phyloP scores from a whole-genome alignment of 2,113 vertebrate species.

The Gymnorhina tibicen region DNA sequence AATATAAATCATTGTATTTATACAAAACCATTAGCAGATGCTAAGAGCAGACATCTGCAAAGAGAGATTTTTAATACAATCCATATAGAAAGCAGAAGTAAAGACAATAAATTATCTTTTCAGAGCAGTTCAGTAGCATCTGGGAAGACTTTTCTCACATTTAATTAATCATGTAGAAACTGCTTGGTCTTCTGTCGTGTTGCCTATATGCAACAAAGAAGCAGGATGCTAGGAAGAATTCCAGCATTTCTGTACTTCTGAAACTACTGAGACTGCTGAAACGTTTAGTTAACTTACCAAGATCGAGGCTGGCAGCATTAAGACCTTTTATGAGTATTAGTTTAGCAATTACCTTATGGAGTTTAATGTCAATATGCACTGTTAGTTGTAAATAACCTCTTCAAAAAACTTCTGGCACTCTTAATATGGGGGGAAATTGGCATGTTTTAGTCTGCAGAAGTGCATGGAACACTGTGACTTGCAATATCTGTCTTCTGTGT shows the following conservation, averaged over 20 bases:
- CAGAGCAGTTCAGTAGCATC: neutral
- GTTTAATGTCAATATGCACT: neutral
- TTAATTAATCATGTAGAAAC: neutral
- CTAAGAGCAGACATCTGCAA: neutral
- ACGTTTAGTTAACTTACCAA: neutral
- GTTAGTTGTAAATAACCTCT: neutral
- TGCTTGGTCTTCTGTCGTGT: neutral
- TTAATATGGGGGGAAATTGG: accelerated
- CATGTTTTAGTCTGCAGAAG: neutral
- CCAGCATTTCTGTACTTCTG: neutral
- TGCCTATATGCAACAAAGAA: neutral
- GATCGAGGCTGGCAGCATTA: neutral
- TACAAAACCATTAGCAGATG: neutral
- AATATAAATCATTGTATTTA: neutral
- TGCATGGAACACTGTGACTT: neutral
- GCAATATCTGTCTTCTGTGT: neutral
- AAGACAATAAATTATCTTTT: neutral
- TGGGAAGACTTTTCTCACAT: neutral
- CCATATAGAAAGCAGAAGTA: neutral
- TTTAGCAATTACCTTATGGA: neutral
- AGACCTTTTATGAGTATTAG: neutral
- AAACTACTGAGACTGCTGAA: neutral
- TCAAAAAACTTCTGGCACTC: neutral
- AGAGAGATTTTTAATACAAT: neutral
- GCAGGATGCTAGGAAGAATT: neutral